Evolutionary conservation across 30 jellyfish, hydroid and myxozoan genomes (phyloP), one percentile per base, ranked within the genome.

Genomic region (Pelagia noctiluca): DNA sequence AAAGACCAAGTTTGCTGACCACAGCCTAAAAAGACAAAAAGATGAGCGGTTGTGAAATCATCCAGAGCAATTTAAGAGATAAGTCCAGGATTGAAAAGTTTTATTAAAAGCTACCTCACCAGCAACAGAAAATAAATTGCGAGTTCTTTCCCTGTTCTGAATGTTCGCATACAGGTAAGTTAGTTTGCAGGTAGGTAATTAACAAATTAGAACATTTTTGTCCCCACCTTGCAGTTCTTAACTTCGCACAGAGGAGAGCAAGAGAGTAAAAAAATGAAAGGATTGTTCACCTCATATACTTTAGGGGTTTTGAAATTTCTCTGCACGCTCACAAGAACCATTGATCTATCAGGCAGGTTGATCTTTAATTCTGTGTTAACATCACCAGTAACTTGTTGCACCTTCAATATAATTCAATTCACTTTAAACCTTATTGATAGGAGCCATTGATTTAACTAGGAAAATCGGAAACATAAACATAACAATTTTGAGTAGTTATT

Each of bases 1-100:
- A 75, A 68, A 93, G 62, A n/a, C 98, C 98, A 57, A 82, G 47
- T 54, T 93, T 93, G 78, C 82, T 93, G 23, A 93, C 95, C 35
- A 93, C 90, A 38, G 96, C 93, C 98, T 93, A 35, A 49, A 91
- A 79, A n/a, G 35, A 38, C 48, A 47, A 71, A 47, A 62, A n/a
- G n/a, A n/a, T n/a, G n/a, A n/a, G n/a, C n/a, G n/a, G n/a, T n/a
- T n/a, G n/a, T n/a, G n/a, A n/a, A n/a, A n/a, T n/a, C n/a, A n/a
- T n/a, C n/a, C n/a, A n/a, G n/a, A n/a, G n/a, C 30, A 29, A 34
- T 61, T 18, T 29, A 1, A 25, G 32, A 50, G 11, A 26, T 31
- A 70, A 70, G 7, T 7, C 10, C 24, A 4, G 21, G 31, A 66
- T 61, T 8, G 13, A 8, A 47, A 47, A 8, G 61, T 8, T 8